A percentile compares a stretch with the other conserved stretches of the same genome.
phyloP scores from a whole-genome alignment of 2,797 vertebrate species.

The Knipowitschia caucasica region DNA sequence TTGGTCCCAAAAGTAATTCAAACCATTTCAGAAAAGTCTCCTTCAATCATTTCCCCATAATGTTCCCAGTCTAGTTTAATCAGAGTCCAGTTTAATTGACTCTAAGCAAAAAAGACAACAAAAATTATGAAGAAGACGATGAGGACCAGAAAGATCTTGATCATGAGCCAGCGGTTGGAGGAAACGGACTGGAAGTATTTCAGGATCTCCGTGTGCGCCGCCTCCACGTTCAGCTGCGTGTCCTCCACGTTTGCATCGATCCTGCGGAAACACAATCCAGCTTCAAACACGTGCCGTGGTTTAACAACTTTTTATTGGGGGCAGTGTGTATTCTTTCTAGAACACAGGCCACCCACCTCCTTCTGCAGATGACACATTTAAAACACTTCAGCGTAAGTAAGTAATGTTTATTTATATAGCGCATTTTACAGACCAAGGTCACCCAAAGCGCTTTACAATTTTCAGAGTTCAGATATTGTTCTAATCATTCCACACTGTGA shows the following conservation, averaged over 20 bases:
- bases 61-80: slow-evolving; percentile 27
- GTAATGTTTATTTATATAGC: too few relatives aligned
- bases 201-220: slow-evolving; percentile 89
- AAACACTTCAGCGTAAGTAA: too few relatives aligned
- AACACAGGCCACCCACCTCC: too few relatives aligned
- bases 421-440: too few relatives aligned
- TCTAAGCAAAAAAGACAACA: slow-evolving; percentile 94
- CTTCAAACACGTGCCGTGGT: neutral
- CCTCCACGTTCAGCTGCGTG: slow-evolving; percentile 90
- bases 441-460: too few relatives aligned
- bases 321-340: neutral
- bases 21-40: slow-evolving; percentile 31
- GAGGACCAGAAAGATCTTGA: slow-evolving; percentile 96
- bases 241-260: slow-evolving; percentile 92
- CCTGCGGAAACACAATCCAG: slow-evolving; percentile 57
- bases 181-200: slow-evolving; percentile 97
- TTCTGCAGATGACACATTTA: too few relatives aligned
- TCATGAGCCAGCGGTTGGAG: slow-evolving; percentile 96
- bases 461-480: too few relatives aligned
- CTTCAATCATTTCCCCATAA: slow-evolving; percentile 42
- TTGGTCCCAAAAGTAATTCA: slow-evolving; percentile 32
- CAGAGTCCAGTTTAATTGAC: slow-evolving; percentile 32
- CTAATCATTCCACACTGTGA: too few relatives aligned
- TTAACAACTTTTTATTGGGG: neutral
- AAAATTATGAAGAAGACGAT: slow-evolving; percentile 94